Evolutionary conservation across 2,797 vertebrate species (phyloP), one percentile per base, ranked within the genome.

Genomic region (Sciurus vulgaris): DNA sequence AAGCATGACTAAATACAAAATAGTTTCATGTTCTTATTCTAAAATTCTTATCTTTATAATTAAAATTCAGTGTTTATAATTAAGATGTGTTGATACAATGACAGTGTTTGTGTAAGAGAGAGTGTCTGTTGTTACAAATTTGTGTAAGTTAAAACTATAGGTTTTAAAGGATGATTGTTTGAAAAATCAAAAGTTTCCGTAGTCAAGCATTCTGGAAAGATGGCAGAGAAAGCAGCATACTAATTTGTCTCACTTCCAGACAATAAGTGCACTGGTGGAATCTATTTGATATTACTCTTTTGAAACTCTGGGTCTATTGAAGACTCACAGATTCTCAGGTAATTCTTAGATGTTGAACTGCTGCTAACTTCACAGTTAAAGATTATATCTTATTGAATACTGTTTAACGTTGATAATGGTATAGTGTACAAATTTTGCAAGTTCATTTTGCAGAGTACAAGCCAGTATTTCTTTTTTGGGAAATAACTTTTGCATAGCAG

Each of bases 391-490:
- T 69, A 22, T 11, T 18, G 10, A 51, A 69, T 28, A 73, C 7
- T 26, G 61, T n/a, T 83, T 61, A 18, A 63, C 28, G 18, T 6
- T 17, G 9, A 1, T 2, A 92, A 87, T 12, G 59, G 2, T 77
- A n/a, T 10, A 2, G 33, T 4, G 17, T 5, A 35, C 15, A 77
- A 20, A 33, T 47, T 59, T 67, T 44, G 4, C 11, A 73, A 26
- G 8, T 59, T 63, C 26, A 30, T 8, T 56, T 47, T 7, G 3
- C 30, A n/a, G 8, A 33, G 3, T 28, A 4, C 54, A 47, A 69
- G 47, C 2, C 7, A n/a, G 3, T 15, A 51, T 0, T 0, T 0
- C 3, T 56, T 7, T 76, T 33, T 26, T 3, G 35, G n/a, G n/a
- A 35, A 69, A 59, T 35, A 44, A 11, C 10, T 49, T 18, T 84